Percentiles rank a stretch among this genome's conserved stretches.
These are phyloP conservation scores for Oceanites oceanicus DNA, from an alignment of 2,113 vertebrate genomes.

Conservation along the genomic window DNA sequence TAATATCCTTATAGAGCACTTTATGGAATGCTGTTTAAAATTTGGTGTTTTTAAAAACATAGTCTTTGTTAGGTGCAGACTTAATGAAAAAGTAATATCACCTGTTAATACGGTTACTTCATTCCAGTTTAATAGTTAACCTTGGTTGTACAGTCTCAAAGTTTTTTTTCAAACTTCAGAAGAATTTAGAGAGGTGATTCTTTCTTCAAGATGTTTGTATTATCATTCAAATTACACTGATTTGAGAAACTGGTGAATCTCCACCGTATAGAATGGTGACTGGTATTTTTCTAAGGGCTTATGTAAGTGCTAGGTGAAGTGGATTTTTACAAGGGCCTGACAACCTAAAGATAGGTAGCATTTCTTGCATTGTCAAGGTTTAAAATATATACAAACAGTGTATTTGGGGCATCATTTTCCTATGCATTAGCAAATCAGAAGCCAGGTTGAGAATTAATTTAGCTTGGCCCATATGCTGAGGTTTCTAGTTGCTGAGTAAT, in stretches of 20 bases:
- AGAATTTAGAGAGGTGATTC: neutral
- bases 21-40: slow-evolving; percentile 16
- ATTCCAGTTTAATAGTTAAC: neutral
- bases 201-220: neutral
- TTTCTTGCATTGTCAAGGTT: neutral
- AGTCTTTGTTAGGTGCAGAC: neutral
- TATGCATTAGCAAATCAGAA: neutral
- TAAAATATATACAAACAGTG: neutral
- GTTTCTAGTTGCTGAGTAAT: slow-evolving; percentile 2
- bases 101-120: neutral
- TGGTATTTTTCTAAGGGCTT: neutral
- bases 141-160: neutral
- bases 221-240: neutral
- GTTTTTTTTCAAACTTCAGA: slow-evolving; percentile 32
- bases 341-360: neutral
- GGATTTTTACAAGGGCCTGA: neutral
- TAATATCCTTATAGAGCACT: neutral
- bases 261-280: neutral
- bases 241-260: neutral
- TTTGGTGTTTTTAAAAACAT: neutral
- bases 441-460: neutral
- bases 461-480: neutral
- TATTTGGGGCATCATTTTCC: neutral
- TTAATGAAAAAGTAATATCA: neutral
- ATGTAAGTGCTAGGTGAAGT: neutral